phyloP scores from a whole-genome alignment of 92 coral and sea anemone species.

The Umimayanthus kanabou region DNA sequence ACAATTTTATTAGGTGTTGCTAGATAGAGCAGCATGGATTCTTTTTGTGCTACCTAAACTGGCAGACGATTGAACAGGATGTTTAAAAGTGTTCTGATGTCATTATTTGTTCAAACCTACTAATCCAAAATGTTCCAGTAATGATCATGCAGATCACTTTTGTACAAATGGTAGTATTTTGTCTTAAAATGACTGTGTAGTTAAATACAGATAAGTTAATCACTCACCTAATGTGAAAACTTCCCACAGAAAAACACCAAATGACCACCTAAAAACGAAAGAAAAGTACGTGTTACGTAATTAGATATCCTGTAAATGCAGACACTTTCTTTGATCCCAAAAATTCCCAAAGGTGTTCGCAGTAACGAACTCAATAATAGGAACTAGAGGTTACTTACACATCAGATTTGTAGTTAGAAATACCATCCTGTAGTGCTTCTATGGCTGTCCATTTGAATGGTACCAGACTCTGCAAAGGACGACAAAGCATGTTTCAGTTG shows the following conservation, averaged over 20 bases:
- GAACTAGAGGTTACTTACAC: not conserved
- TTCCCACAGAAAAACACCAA: conserved; percentile 8
- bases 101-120: no score
- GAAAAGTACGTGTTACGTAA: no score
- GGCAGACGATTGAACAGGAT: no score
- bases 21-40: no score
- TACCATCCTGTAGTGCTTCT: not conserved
- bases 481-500: not conserved
- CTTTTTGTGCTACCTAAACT: no score
- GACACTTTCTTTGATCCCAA: not conserved
- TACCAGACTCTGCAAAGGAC: not conserved
- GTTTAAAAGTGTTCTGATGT: no score
- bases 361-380: not conserved
- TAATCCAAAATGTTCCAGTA: no score
- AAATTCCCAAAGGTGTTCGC: no score
- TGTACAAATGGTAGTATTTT: no score
- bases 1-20: no score
- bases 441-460: not conserved
- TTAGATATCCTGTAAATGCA: not conserved
- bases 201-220: not conserved
- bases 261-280: not conserved
- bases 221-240: not conserved
- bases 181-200: not conserved
- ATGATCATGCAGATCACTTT: no score
- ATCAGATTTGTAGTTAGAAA: not conserved